phyloP scores from a whole-genome alignment of 1,140 invertebrate species.

The Megalopta genalis region DNA sequence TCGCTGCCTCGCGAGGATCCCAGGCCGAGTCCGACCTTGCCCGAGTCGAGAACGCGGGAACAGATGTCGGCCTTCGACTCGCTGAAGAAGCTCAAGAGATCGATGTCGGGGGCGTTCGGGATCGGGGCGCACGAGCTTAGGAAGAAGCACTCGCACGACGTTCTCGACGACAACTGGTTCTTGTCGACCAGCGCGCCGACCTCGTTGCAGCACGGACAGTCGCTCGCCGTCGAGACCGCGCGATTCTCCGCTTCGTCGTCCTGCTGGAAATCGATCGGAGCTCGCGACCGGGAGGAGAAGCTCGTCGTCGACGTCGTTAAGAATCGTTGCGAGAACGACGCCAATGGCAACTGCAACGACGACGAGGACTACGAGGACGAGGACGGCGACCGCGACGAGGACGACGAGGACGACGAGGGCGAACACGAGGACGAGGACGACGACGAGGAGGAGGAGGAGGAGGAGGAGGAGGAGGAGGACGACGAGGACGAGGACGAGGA shows the following conservation, averaged over 20 bases:
- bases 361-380: slow-evolving; percentile 7
- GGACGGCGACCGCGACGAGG: slow-evolving; percentile 50
- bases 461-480: slow-evolving; percentile 46
- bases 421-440: slow-evolving; percentile 74
- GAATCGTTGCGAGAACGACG: neutral
- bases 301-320: too few species aligned
- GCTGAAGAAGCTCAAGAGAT: slow-evolving; percentile 85
- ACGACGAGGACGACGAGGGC: slow-evolving; percentile 29
- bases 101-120: slow-evolving; percentile 85
- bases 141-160: slow-evolving; percentile 55
- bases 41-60: slow-evolving; percentile 79
- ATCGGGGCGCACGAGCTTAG: slow-evolving; percentile 62
- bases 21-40: slow-evolving; percentile 80
- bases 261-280: slow-evolving; percentile 64
- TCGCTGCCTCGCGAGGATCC: slow-evolving; percentile 85
- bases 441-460: slow-evolving; percentile 65
- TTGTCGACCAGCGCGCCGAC: slow-evolving; percentile 89
- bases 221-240: slow-evolving; percentile 61
- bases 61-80: slow-evolving; percentile 84
- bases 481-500: slow-evolving; percentile 47
- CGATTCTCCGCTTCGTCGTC: slow-evolving; percentile 57
- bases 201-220: slow-evolving; percentile 84
- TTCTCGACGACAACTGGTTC: slow-evolving; percentile 86
- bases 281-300: slow-evolving; percentile 64
- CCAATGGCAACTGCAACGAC: slow-evolving; percentile 41